A percentile compares a stretch with the other conserved stretches of the same genome.
Conservation (phyloP, 2,888 invertebrate genomes). For the Ceraclea dissimilis region DNA sequence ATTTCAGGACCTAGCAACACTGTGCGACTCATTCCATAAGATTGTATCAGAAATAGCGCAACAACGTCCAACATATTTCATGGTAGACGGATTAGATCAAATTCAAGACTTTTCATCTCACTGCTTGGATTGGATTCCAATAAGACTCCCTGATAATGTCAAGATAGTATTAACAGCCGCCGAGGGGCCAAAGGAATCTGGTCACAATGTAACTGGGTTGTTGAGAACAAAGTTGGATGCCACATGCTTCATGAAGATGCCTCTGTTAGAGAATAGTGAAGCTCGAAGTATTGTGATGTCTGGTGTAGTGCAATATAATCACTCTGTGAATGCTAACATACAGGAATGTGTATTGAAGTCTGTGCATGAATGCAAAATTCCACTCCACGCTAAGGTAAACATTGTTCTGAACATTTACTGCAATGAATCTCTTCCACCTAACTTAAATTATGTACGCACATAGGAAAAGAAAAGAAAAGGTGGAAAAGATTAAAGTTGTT, state of each 20-base stretch:
- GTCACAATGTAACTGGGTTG: constrained; percentile 35
- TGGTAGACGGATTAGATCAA: constrained; percentile 72
- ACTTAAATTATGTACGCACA: no score
- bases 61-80: constrained; percentile 56
- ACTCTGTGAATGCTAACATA: constrained; percentile 54
- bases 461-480: no score
- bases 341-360: constrained; percentile 49
- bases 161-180: constrained; percentile 57
- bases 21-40: constrained; percentile 53
- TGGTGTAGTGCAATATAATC: constrained; percentile 50
- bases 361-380: constrained; percentile 58
- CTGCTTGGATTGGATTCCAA: constrained; percentile 69
- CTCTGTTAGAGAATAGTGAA: constrained; percentile 43
- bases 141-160: constrained; percentile 62
- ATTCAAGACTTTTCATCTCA: constrained; percentile 44
- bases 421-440: no score
- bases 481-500: no score
- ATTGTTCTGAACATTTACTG: no score
- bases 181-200: constrained; percentile 48
- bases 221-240: constrained; percentile 29
- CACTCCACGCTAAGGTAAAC: constrained; percentile 60
- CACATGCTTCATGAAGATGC: constrained; percentile 39
- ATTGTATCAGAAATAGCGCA: constrained; percentile 48
- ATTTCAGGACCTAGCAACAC: constrained; percentile 64
- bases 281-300: constrained; percentile 47